Evolutionary conservation across 2,888 invertebrate species (phyloP), one percentile per base, ranked within the genome.

Genomic region (Drosophila neotestacea): DNA sequence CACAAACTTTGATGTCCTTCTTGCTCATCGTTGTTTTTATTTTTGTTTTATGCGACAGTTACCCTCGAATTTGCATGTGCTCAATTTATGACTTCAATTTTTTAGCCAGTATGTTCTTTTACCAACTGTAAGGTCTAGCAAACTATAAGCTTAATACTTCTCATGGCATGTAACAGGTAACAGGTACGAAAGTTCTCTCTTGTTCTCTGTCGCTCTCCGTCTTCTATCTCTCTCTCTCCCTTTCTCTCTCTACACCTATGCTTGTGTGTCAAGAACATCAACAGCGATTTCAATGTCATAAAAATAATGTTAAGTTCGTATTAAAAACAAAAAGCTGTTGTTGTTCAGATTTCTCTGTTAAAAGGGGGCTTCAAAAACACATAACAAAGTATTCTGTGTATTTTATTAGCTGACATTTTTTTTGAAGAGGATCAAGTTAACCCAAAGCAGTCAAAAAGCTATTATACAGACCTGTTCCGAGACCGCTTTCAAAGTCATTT

Each of bases 261-360:
- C 27, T 11, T 27, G 39, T 44, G 51, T 56, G 30, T 32, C 38
- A 63, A 46, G 52, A 58, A 48, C 60, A 67, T 70, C 67, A 77
- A 76, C 70, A 79, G 65, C 67, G 54, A 71, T 87, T 85, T 82
- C 83, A 84, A 85, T 85, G 88, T 66, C 88, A 87, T 79, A 67
- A 87, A 69, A 85, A 79, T 64, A 68, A 79, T 77, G 88, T 77
- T 85, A 68, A 79, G 74, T 74, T 81, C 65, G 73, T 52, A 77
- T 87, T 73, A 81, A 71, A 71, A 65, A 38, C 61, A 73, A 77
- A 73, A 62, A 61, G 61, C 59, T 60, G 59, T 51, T 62, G 59
- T 69, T 69, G 30, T 22, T 22, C 22, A 69, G 69, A 62, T 77
- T 73, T 71, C 47, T 50, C 38, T 38, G 38, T 34, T 38, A 7